Evolutionary conservation across 2,888 invertebrate genomes (phyloP).

Genomic region (Deilephila porcellus): DNA sequence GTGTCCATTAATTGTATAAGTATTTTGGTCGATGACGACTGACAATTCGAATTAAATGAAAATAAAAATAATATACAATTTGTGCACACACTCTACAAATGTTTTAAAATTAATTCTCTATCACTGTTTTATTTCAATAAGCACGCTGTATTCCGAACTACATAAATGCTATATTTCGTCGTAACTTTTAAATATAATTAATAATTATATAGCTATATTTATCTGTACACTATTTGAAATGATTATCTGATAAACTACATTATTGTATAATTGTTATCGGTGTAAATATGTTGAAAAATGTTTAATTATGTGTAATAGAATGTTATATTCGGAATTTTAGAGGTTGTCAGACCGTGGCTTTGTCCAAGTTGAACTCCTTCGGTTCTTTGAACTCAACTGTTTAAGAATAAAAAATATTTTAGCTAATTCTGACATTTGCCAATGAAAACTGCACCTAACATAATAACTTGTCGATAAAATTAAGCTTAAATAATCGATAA

Average conservation of each 20-base stretch:
- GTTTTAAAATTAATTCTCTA: slow-evolving; percentile 2
- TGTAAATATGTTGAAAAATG: slow-evolving; percentile 30
- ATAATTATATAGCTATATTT: slow-evolving; percentile 15
- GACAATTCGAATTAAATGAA: slow-evolving; percentile 22
- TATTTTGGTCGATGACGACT: slow-evolving; percentile 18
- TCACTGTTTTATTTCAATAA: slow-evolving; percentile 11
- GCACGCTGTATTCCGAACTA: slow-evolving; percentile 25
- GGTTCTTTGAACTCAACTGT: background rate
- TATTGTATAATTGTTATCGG: slow-evolving; percentile 13
- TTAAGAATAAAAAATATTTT: background rate
- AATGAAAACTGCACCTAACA: background rate
- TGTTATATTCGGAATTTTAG: slow-evolving; percentile 28
- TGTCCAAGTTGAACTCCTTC: background rate
- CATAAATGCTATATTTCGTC: slow-evolving; percentile 10
- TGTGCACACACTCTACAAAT: slow-evolving; percentile 9
- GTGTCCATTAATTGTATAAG: slow-evolving; percentile 28
- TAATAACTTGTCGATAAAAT: background rate
- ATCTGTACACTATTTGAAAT: slow-evolving; percentile 21
- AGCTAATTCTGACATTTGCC: background rate
- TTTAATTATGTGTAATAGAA: slow-evolving; percentile 27
- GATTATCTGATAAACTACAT: slow-evolving; percentile 17
- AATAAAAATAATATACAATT: slow-evolving; percentile 21
- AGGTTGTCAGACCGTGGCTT: slow-evolving; percentile 2
- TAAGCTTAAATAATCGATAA: too few relatives aligned
- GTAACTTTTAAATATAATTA: slow-evolving; percentile 8